Base-by-base conservation (phyloP, 2,888 invertebrate genomes). In the Drosophila paucipuncta region DNA sequence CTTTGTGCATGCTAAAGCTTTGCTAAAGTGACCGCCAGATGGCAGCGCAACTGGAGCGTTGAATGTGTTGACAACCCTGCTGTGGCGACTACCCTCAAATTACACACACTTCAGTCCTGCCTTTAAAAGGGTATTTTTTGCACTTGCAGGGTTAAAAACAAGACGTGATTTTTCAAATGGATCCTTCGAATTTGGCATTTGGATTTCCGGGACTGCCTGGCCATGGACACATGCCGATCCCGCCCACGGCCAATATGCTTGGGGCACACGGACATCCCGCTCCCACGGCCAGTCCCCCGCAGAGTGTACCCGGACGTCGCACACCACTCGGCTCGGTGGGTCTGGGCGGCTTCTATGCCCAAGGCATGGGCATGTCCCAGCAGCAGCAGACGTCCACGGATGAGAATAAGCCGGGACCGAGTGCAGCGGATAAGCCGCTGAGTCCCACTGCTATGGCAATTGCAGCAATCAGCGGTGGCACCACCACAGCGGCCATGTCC, bases 271-370 rank as follows among this genome's bases (percentile, higher is more conserved):
- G 81, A 30, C 83, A 92, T 84, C 93, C 93, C 0, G 92, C 92
- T 1, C 93, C 93, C 5, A 91, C 93, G 11, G 82, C 93, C 30
- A 93, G 93, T 81, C 93, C 93, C 52, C 92, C 95, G 71, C 95
- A 95, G 89, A 95, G 95, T 85, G 95, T 95, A 73, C 95, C 95
- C 41, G 95, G 95, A 2, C 94, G 94, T n/a, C 89, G 97, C 87
- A 97, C 97, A 41, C 97, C 97, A 33, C 93, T 97, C 64, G 97
- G 97, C 16, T 96, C 97, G 9, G 97, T 97, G 31, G 97, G 97
- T 22, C 94, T 97, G 35, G 97, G 97, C 31, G 97, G 97, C n/a
- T 97, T 97, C 93, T 97, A 97, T 94, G 97, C 97, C 93, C 97
- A 97, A 92, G 88, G 91, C 0, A 94, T 93, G 69, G 86, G 91